Conservation (phyloP, 2,113 vertebrate genomes). For the Marmota flaviventris region DNA sequence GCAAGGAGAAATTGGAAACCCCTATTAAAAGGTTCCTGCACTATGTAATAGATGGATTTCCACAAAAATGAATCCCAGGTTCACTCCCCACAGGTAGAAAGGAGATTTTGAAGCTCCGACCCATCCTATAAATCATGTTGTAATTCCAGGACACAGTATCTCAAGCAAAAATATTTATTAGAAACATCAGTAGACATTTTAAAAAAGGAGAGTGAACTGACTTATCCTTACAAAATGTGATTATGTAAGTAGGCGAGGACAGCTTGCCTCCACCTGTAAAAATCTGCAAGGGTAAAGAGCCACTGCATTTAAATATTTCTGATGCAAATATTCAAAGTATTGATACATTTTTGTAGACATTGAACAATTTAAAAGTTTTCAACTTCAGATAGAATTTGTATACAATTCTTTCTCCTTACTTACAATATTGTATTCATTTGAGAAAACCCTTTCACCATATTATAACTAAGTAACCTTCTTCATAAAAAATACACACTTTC, state of each 20-base stretch:
- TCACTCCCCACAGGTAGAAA: neutral
- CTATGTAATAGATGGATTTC: neutral
- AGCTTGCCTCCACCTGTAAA: neutral
- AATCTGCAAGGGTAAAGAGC: neutral
- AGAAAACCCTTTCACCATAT: neutral
- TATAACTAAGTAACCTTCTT: neutral
- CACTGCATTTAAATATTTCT: neutral
- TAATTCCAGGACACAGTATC: neutral
- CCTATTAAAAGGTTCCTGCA: too few species aligned
- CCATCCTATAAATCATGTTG: neutral
- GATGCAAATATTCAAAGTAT: neutral
- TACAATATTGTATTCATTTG: neutral
- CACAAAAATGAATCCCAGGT: neutral
- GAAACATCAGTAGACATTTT: neutral
- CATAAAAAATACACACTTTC: too few species aligned
- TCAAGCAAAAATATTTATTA: neutral
- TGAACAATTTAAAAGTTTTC: neutral
- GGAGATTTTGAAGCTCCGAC: neutral
- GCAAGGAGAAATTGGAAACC: neutral
- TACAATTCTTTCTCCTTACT: neutral
- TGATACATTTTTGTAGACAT: neutral
- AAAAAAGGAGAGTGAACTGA: neutral
- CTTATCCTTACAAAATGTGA: neutral
- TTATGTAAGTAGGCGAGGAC: neutral
- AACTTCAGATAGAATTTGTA: neutral